A percentile compares a stretch with the other conserved stretches of the same genome.
These are phyloP conservation scores for Myodes glareolus DNA, from an alignment of 2,113 vertebrate species.

Conservation along the genomic window DNA sequence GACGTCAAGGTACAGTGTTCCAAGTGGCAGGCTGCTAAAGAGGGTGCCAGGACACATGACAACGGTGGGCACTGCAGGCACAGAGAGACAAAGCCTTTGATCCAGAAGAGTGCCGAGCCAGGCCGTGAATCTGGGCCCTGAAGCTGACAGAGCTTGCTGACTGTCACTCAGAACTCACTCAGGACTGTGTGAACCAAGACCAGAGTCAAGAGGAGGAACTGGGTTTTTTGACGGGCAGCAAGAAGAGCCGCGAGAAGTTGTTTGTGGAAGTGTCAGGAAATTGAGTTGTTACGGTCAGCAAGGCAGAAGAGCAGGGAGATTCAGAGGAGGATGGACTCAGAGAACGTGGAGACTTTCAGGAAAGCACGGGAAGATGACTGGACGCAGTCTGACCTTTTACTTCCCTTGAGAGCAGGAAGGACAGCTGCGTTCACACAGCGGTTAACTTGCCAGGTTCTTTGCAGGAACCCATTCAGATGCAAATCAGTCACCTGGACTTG, in stretches of 20 bases:
- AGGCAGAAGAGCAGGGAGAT: not conserved
- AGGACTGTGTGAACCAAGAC: constrained; percentile 13
- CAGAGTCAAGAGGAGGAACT: not conserved
- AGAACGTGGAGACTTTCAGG: not conserved
- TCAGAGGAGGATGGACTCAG: not conserved
- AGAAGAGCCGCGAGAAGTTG: not conserved
- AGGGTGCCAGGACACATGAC: not conserved
- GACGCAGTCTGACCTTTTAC: not conserved
- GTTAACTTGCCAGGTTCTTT: not conserved
- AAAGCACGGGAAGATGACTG: not conserved
- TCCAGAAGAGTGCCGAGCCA: not conserved
- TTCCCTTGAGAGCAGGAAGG: not conserved
- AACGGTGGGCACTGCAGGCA: not conserved
- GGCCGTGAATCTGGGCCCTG: not conserved
- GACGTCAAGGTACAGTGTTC: not conserved
- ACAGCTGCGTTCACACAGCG: not conserved
- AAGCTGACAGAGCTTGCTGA: not conserved
- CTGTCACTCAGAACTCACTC: too few species aligned
- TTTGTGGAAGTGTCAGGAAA: constrained; percentile 15
- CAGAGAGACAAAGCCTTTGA: not conserved
- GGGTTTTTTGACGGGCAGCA: not conserved
- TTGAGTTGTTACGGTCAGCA: not conserved
- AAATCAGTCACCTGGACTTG: not conserved
- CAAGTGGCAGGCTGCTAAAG: not conserved
- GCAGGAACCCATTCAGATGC: not conserved